Evolutionary conservation across 2,888 invertebrate genomes (phyloP).

Genomic region (Dascillus cervinus): DNA sequence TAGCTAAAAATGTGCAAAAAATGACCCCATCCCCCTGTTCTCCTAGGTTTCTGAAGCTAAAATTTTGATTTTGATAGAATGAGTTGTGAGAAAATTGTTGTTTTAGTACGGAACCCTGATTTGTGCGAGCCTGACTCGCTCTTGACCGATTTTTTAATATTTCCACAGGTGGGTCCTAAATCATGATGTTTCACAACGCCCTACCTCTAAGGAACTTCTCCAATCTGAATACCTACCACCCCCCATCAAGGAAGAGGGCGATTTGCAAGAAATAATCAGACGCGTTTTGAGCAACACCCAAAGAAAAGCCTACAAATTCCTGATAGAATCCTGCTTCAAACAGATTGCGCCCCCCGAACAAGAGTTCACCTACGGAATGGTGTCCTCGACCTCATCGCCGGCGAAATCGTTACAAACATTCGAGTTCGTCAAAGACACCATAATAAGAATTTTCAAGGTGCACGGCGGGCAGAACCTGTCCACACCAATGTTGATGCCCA

Average conservation of each 20-base stretch:
- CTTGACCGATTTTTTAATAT: too few relatives aligned
- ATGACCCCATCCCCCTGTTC: too few relatives aligned
- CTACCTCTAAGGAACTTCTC: slow-evolving; percentile 78
- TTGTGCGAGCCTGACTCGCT: too few relatives aligned
- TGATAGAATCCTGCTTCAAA: slow-evolving; percentile 54
- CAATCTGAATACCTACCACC: slow-evolving; percentile 79
- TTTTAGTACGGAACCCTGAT: too few relatives aligned
- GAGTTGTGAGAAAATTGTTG: too few relatives aligned
- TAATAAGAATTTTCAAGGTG: slow-evolving; percentile 54
- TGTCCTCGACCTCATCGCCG: slow-evolving; percentile 41
- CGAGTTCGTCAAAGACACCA: slow-evolving; percentile 37
- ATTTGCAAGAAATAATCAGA: slow-evolving; percentile 72
- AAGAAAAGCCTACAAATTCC: slow-evolving; percentile 67
- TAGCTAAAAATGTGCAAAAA: too few relatives aligned
- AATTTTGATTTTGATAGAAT: too few relatives aligned
- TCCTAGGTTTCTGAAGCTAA: too few relatives aligned
- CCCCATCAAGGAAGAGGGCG: slow-evolving; percentile 76
- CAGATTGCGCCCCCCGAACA: slow-evolving; percentile 47
- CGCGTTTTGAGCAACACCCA: slow-evolving; percentile 76
- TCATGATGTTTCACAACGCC: slow-evolving; percentile 77
- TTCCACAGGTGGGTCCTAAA: slow-evolving; percentile 62
- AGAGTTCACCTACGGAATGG: slow-evolving; percentile 77
- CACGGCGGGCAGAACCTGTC: slow-evolving; percentile 74
- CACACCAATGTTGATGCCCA: slow-evolving; percentile 76
- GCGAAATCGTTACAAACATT: slow-evolving; percentile 40